Base-by-base conservation (phyloP, 1,140 invertebrate genomes). In the Hylaeus volcanicus region DNA sequence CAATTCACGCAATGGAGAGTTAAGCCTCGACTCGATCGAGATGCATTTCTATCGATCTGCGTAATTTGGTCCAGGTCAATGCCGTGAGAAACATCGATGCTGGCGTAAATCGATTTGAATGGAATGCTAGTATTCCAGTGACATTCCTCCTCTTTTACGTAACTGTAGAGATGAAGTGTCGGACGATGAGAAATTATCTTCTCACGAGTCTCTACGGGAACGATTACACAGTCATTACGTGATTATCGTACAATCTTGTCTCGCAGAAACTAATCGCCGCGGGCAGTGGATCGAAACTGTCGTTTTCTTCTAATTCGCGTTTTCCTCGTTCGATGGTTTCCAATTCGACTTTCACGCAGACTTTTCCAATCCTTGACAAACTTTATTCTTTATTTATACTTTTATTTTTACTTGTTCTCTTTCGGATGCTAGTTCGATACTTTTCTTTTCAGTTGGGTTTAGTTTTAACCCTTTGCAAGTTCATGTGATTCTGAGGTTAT, bases 121-220 rank as follows among this genome's bases (percentile, higher is more conserved):
- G 5, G 37, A 51, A 37, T 55, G 37, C 45, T 45, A 56, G n/a
- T 69, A 58, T 66, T 58, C 58, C 43, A 48, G 56, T 58, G 48
- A 45, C 12, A 76, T 2, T 3, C 6, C 1, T 11, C 48, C 1
- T 11, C 45, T 14, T 72, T 79, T 79, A 73, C 58, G 76, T 72
- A 79, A 79, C 45, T 63, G 15, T 15, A 12, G 12, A 64, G 39
- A 79, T 43, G 26, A 72, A 43, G 45, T 48, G n/a, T 48, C 41
- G 48, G 51, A 51, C 51, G 11, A 51, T 9, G 45, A 71, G 8
- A 53, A 71, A 78, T 72, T 48, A 8, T n/a, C n/a, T 77, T 60
- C 55, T 41, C 37, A 26, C 15, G 66, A 43, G 61, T 63, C 45
- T 14, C 51, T 3, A 51, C 68, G 45, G 37, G 43, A 64, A 72